Conservation (phyloP, 2,888 invertebrate genomes). For the Amorpha juglandis region DNA sequence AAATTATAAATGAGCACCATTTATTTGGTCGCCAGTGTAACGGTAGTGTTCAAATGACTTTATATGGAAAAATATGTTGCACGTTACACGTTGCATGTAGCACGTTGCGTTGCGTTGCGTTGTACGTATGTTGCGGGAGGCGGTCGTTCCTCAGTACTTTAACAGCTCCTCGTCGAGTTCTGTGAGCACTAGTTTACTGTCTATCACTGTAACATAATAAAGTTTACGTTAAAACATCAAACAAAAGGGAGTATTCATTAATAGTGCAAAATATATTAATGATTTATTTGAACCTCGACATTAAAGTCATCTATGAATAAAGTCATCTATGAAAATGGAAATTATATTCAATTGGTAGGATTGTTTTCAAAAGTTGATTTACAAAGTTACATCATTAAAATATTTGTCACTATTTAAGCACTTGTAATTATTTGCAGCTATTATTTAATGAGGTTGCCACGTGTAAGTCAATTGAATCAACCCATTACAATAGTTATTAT, state of each 20-base stretch:
- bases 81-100: slow-evolving; percentile 26
- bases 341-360: too few relatives aligned
- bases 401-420: too few relatives aligned
- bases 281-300: not conserved
- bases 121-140: slow-evolving; percentile 35
- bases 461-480: too few relatives aligned
- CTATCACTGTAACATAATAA: slow-evolving; percentile 68
- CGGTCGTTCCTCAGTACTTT: slow-evolving; percentile 62
- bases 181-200: slow-evolving; percentile 78
- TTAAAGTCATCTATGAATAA: too few relatives aligned
- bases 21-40: slow-evolving; percentile 22
- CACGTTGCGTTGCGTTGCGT: slow-evolving; percentile 26
- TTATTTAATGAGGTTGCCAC: too few relatives aligned
- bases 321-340: too few relatives aligned
- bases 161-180: slow-evolving; percentile 72
- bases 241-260: not conserved
- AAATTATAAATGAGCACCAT: slow-evolving; percentile 22
- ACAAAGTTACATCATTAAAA: too few relatives aligned
- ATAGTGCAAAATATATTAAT: not conserved
- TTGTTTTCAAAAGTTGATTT: too few relatives aligned
- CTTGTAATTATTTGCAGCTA: too few relatives aligned
- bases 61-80: slow-evolving; percentile 20
- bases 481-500: too few relatives aligned
- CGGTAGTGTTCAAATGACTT: slow-evolving; percentile 14
- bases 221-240: not conserved